Conservation (phyloP, 2,113 vertebrate genomes). For the Pangasianodon hypophthalmus region DNA sequence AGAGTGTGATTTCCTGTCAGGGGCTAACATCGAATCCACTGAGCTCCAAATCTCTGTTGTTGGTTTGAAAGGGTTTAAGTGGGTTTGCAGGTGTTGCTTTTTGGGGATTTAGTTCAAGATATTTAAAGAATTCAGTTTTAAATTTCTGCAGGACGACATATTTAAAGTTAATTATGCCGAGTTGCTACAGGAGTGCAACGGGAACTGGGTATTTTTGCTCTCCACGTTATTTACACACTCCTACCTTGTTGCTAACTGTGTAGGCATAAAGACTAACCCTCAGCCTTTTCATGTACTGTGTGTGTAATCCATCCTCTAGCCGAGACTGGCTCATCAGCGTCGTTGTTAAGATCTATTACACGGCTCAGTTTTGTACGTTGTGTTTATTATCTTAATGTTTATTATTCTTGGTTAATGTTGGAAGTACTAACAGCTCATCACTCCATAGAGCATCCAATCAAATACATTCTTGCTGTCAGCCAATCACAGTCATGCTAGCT, state of each 20-base stretch:
- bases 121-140: neutral
- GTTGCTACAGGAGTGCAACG: neutral
- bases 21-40: neutral
- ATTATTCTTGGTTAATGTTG: neutral
- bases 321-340: too few species aligned
- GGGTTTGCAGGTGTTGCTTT: neutral
- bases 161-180: neutral
- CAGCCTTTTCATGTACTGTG: too few species aligned
- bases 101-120: neutral
- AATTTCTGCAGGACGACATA: neutral
- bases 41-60: neutral
- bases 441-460: neutral
- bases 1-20: neutral
- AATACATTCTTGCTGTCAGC: neutral
- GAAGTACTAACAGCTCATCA: too few species aligned
- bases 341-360: neutral
- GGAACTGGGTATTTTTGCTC: neutral
- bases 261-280: neutral
- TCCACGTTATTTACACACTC: neutral
- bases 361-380: neutral
- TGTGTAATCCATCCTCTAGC: neutral
- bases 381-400: neutral
- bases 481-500: neutral
- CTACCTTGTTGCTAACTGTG: neutral
- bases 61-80: neutral